Conservation (phyloP, 2,888 invertebrate species). For the Latheticus oryzae region DNA sequence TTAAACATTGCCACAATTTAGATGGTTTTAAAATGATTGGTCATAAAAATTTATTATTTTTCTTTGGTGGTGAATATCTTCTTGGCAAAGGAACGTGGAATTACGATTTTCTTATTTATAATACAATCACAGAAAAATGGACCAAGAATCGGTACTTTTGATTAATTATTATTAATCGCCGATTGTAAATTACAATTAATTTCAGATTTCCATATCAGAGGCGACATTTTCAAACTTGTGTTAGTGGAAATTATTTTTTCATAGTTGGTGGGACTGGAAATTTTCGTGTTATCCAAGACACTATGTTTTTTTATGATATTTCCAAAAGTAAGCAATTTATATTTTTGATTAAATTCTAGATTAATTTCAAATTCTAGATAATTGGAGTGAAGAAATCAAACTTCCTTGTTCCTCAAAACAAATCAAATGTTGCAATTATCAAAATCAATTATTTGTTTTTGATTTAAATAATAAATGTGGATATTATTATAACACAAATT, state of each 20-base stretch:
- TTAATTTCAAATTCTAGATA: constrained; percentile 53
- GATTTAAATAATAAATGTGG: constrained; percentile 52
- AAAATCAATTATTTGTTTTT: constrained; percentile 55
- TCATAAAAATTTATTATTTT: constrained; percentile 59
- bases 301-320: constrained; percentile 60
- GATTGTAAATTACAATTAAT: too few species aligned
- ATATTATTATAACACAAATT: constrained; percentile 51
- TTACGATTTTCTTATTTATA: constrained; percentile 58
- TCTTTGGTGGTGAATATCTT: constrained; percentile 61
- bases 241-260: constrained; percentile 58
- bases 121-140: constrained; percentile 59
- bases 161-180: background rate
- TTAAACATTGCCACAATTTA: constrained; percentile 37
- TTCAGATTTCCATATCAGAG: constrained; percentile 57
- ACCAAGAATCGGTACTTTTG: constrained; percentile 34
- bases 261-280: constrained; percentile 60
- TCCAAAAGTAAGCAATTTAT: constrained; percentile 46
- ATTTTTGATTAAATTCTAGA: constrained; percentile 11
- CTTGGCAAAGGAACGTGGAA: constrained; percentile 61
- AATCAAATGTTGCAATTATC: constrained; percentile 56
- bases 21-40: constrained; percentile 56
- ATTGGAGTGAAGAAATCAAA: constrained; percentile 53
- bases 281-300: constrained; percentile 59
- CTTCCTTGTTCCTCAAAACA: constrained; percentile 54
- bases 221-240: constrained; percentile 61